Base-by-base conservation (phyloP, 2,113 vertebrate genomes). In the Chascanopsetta lugubris region DNA sequence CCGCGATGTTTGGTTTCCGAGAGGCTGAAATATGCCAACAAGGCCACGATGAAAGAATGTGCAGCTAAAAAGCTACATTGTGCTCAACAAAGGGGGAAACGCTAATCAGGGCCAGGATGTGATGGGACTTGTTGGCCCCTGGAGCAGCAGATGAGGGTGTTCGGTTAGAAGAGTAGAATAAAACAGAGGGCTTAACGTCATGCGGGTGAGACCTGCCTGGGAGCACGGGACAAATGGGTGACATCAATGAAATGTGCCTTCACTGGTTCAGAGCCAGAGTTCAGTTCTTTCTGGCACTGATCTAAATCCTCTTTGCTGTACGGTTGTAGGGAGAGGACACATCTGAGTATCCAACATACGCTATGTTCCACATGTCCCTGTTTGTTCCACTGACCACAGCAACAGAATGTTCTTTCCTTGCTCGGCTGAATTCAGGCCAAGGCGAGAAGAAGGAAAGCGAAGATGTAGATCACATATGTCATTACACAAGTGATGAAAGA, bases 61-160 rank as follows among this genome's bases (percentile, higher is more conserved):
- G 20, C 53, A 38, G 79, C 79, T 71, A 79, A 87, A 88, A 78
- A 51, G 88, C 74, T 83, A 91, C 91, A 91, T 88, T 92, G 88
- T 91, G 79, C 79, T 72, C 54, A 54, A 84, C 70, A 80, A 87
- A 80, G 36, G 36, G 61, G 61, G 26, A 40, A 69, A 49, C 56
- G 24, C 34, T 53, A 73, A 84, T 72, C 65, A 22, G 40, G 57
- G 54, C 22, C n/a, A 71, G 83, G 84, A 92, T 87, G 85, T 46
- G 90, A 90, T 18, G 6, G 54, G 83, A 67, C 91, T 84, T 76
- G 90, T 88, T 84, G 72, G 46, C 61, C 75, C 65, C 9, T 51
- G 70, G 64, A 77, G 53, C 9, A n/a, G 55, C 42, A 63, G 21
- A 84, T 87, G 76, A 73, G 76, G 84, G 79, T 27, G 61, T 58